A percentile compares a stretch with the other conserved stretches of the same genome.
Conservation (phyloP, 2,888 invertebrate species). For the Pandemis corylana region DNA sequence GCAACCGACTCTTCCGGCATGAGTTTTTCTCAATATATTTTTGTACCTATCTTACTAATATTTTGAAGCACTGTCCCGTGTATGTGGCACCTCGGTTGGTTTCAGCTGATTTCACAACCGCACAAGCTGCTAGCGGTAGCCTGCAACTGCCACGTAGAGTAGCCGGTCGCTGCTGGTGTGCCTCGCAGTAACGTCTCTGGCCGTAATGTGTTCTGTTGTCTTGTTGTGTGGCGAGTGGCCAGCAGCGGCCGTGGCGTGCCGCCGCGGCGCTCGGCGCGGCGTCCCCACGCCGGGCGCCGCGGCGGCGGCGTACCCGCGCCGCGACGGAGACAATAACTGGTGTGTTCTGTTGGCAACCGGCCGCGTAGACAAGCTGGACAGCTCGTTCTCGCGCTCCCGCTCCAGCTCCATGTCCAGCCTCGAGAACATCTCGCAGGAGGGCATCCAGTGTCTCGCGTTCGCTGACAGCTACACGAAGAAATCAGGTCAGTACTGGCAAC, state of each 20-base stretch:
- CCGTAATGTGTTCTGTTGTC: too few relatives aligned
- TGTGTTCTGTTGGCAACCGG: slow-evolving; percentile 79
- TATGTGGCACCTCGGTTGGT: slow-evolving; percentile 64
- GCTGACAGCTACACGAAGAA: slow-evolving; percentile 98
- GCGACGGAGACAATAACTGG: slow-evolving; percentile 63
- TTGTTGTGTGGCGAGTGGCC: slow-evolving; percentile 55
- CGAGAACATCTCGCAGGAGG: slow-evolving; percentile 98
- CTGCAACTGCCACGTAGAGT: slow-evolving; percentile 62
- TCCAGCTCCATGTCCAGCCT: slow-evolving; percentile 99
- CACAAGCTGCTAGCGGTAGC: slow-evolving; percentile 70
- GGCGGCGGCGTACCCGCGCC: slow-evolving; percentile 20
- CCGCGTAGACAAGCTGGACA: slow-evolving; percentile 98
- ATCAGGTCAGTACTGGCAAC: slow-evolving; percentile 88
- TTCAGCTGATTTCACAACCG: slow-evolving; percentile 81
- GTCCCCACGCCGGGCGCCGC: not conserved
- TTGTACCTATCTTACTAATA: slow-evolving; percentile 42
- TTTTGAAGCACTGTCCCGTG: slow-evolving; percentile 49
- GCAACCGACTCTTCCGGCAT: slow-evolving; percentile 65
- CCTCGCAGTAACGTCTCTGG: not conserved
- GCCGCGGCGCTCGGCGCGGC: not conserved
- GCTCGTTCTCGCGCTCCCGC: slow-evolving; percentile 97
- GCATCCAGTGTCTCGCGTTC: slow-evolving; percentile 97
- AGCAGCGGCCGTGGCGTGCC: slow-evolving; percentile 20
- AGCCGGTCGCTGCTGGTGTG: slow-evolving; percentile 46
- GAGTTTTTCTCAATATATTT: slow-evolving; percentile 53